Conservation (phyloP, 2,797 vertebrate species). For the Onychomys arenicola region DNA sequence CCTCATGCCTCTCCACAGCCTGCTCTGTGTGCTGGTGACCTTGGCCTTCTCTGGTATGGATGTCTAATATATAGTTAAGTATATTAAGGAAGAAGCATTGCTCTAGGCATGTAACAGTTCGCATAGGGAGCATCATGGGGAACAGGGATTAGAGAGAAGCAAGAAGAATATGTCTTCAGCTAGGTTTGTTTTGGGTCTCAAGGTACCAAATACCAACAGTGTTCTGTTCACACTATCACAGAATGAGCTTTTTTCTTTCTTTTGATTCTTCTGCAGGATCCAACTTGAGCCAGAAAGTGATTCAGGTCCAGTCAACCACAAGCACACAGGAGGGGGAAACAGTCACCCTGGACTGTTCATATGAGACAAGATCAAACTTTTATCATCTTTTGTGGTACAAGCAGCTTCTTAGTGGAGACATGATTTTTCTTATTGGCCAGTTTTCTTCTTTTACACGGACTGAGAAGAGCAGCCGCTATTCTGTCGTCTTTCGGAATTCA, state of each 20-base stretch:
- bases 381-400: conserved; percentile 68
- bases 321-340: not conserved
- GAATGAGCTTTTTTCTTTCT: not conserved
- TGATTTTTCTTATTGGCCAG: not conserved
- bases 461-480: conserved; percentile 45
- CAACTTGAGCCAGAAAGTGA: conserved; percentile 49
- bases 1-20: not conserved
- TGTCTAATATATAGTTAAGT: not conserved
- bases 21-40: not conserved
- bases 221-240: too few species aligned
- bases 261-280: conserved; percentile 24
- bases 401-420: not conserved
- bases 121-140: too few species aligned
- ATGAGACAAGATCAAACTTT: fast-evolving
- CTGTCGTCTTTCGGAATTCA: not conserved
- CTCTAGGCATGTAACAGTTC: too few species aligned
- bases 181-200: too few species aligned
- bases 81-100: too few species aligned
- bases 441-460: fast-evolving
- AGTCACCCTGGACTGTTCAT: conserved; percentile 63
- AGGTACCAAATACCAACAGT: too few species aligned
- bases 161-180: too few species aligned
- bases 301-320: not conserved
- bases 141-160: too few species aligned
- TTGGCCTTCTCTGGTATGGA: not conserved